A percentile compares a stretch with the other conserved stretches of the same genome.
Evolutionary conservation across 2,888 invertebrate genomes (phyloP).

Genomic region (Melinaea marsaeus): DNA sequence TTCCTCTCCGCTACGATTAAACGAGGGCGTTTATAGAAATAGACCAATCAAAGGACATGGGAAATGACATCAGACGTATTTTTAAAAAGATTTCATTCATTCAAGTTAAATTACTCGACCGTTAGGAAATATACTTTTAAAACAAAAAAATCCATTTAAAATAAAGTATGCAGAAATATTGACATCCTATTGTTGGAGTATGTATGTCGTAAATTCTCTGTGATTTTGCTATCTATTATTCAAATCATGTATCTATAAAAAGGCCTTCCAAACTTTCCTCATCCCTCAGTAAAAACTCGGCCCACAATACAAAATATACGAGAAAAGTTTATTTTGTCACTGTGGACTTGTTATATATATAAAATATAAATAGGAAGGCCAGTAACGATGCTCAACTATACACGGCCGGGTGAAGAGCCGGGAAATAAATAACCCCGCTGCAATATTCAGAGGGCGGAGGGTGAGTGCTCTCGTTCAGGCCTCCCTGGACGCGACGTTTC

Average conservation of each 20-base stretch:
- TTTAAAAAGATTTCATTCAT: neutral
- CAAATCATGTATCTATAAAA: too few relatives aligned
- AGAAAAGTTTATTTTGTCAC: neutral
- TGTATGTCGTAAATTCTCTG: too few relatives aligned
- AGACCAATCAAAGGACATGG: constrained; percentile 7
- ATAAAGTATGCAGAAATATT: too few relatives aligned
- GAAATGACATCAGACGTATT: neutral
- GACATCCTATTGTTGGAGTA: too few relatives aligned
- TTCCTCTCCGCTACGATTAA: constrained; percentile 21
- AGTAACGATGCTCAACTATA: constrained; percentile 21
- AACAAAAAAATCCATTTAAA: too few relatives aligned
- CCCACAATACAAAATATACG: neutral
- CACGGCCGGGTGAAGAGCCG: constrained; percentile 12
- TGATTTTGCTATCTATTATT: too few relatives aligned
- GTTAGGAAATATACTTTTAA: too few relatives aligned
- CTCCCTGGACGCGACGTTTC: constrained; percentile 10
- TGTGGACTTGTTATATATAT: neutral
- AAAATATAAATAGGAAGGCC: constrained; percentile 24
- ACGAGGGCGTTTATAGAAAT: constrained; percentile 17
- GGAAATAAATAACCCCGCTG: constrained; percentile 18
- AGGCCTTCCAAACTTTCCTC: too few relatives aligned
- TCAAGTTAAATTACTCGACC: too few relatives aligned
- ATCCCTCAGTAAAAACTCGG: neutral
- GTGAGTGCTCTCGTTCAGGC: constrained; percentile 20
- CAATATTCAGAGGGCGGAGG: constrained; percentile 14